Evolutionary conservation across 2,888 invertebrate genomes (phyloP), one percentile per base, ranked within the genome.

Genomic region (Drosophila rellima): DNA sequence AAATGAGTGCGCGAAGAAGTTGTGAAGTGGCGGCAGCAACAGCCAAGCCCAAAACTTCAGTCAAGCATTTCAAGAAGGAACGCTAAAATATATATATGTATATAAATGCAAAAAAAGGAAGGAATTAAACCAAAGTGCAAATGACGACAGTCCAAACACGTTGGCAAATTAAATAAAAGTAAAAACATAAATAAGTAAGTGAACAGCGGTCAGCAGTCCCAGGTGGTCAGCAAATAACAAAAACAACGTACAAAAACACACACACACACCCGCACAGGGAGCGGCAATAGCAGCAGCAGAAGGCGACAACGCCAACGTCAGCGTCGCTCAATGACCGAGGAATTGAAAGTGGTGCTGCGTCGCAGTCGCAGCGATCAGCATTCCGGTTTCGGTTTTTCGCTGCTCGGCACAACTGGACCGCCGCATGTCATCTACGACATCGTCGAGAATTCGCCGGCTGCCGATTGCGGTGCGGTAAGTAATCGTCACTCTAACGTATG

Each of bases 351-450:
- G 94, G 96, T 96, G 93, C 94, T 97, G 93, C 96, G 95, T 94
- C 95, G 96, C 93, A 96, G 95, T 94, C 95, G 96, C 93, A 96
- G 95, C 95, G 96, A 96, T 94, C 82, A 82, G 88, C 95, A 95
- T 94, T 95, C 95, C 93, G 97, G 97, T 92, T 96, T 97, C 93
- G 98, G 98, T 91, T 97, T 98, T 94, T 97, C 97, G 90, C 94
- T 98, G 91, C 95, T 97, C 92, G 97, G 97, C 84, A 96, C 97
- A 93, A 96, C 97, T 92, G 97, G 97, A 93, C 95, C 97, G 93
- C 97, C 97, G 92, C 97, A 97, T 92, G 96, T 98, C 93, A 97
- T 98, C 93, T 97, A 97, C 94, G 96, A 97, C 94, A 97, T 98
- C 92, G 95, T 97, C 92, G 97, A 97, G 93, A 97, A 97, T 93